Evolutionary conservation across 2,888 invertebrate species (phyloP).

Genomic region (Polyploca ridens): DNA sequence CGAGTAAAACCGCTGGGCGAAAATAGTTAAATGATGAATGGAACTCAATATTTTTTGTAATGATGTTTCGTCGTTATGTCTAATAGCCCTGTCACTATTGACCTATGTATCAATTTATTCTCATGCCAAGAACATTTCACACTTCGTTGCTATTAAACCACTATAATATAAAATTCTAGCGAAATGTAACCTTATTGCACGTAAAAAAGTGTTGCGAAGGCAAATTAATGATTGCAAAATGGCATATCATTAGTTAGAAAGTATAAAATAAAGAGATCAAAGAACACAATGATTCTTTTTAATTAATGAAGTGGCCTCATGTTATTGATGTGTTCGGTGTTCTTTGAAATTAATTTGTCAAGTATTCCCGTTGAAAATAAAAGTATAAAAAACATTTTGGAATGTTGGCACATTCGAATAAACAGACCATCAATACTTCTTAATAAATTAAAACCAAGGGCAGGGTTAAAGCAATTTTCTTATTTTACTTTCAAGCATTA

Average conservation of each 20-base stretch:
- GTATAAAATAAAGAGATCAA: conserved; percentile 36
- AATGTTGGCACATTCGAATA: too few species aligned
- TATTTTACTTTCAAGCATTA: too few species aligned
- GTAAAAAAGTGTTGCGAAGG: not conserved
- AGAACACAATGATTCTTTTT: conserved; percentile 27
- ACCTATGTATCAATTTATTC: conserved; percentile 37
- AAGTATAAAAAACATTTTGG: too few species aligned
- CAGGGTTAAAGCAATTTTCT: too few species aligned
- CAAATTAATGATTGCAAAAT: conserved; percentile 19
- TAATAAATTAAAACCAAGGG: too few species aligned
- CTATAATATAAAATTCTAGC: conserved; percentile 19
- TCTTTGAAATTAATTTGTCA: conserved; percentile 1
- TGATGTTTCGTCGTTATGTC: conserved; percentile 30
- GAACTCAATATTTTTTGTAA: conserved; percentile 10
- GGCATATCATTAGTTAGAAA: conserved; percentile 18
- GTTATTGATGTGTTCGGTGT: conserved; percentile 9
- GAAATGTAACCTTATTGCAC: conserved; percentile 23
- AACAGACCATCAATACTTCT: too few species aligned
- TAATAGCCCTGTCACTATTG: conserved; percentile 39
- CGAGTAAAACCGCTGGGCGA: too few species aligned
- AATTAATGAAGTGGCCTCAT: conserved; percentile 11
- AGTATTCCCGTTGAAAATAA: not conserved
- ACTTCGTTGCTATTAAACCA: conserved; percentile 19
- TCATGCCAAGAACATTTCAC: conserved; percentile 4
- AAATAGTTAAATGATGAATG: not conserved